Percentiles rank a stretch among this genome's conserved stretches.
phyloP scores from a whole-genome alignment of 2,888 invertebrate genomes.

The Ophonus ardosiacus region DNA sequence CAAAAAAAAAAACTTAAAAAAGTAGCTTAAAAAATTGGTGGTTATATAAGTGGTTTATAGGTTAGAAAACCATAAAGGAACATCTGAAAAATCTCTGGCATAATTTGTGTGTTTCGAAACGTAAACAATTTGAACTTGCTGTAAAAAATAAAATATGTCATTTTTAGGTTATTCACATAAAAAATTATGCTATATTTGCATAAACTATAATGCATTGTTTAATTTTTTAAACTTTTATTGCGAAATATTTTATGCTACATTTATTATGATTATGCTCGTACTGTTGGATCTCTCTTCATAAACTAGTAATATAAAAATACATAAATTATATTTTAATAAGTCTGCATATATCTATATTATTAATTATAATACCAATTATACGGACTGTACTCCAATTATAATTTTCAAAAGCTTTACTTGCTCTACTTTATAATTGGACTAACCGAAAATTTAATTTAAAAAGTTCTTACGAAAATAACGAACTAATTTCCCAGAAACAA shows the following conservation, averaged over 20 bases:
- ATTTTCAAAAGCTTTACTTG: not conserved
- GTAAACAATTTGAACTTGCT: constrained; percentile 18
- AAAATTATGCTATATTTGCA: constrained; percentile 3
- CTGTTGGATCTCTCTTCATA: not conserved
- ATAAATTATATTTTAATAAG: not conserved
- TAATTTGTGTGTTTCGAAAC: constrained; percentile 31
- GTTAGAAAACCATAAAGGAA: constrained; percentile 22
- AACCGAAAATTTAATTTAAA: not conserved
- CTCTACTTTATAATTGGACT: not conserved
- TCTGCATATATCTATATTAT: not conserved
- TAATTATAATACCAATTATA: not conserved
- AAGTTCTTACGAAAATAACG: not conserved
- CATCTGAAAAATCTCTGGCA: constrained; percentile 3
- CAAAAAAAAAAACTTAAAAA: not conserved
- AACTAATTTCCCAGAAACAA: not conserved
- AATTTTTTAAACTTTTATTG: constrained; percentile 7
- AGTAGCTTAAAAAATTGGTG: constrained; percentile 1
- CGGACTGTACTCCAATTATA: not conserved
- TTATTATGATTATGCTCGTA: not conserved
- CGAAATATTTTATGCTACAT: constrained; percentile 24
- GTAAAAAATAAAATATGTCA: constrained; percentile 18
- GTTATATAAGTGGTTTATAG: constrained; percentile 12
- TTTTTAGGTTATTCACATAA: constrained; percentile 11
- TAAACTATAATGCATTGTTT: constrained; percentile 6
- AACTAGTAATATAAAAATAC: not conserved